Base-by-base conservation (phyloP, 2,113 vertebrate species). In the Eretmochelys imbricata region DNA sequence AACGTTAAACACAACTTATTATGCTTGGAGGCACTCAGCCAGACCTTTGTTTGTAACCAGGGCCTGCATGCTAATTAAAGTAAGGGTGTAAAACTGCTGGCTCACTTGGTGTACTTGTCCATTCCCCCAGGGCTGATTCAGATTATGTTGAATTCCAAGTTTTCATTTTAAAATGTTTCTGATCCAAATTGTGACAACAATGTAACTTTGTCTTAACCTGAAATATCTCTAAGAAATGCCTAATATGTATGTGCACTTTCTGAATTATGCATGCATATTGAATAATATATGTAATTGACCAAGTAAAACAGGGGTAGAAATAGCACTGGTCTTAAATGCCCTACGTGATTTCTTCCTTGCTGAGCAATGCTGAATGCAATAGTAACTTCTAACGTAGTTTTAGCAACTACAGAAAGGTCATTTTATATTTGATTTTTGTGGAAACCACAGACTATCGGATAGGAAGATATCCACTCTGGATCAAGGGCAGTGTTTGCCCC, bases 11-110 rank as follows among this genome's bases (percentile, higher is more conserved):
- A 57, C 35, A 49, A 29, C 5, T 31, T 16, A 5, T 22, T 24
- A 5, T 27, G 35, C 25, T 55, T 54, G 12, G 46, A 48, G 35
- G 31, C 22, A 9, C 38, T 53, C 51, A 4, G 13, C 4, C 1
- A 0, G 80, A 12, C 53, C 20, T 72, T n/a, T 24, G 6, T 10
- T 27, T 55, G 35, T 7, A 1, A 5, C 5, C 22, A 10, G 48
- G 35, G 22, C 35, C 76, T 42, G 46, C 46, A 6, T 35, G 0
- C 53, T 6, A 13, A 20, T 50, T 54, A 2, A 20, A 24, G 1
- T 38, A 78, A 54, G 12, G 1, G 31, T 9, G 5, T 12, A 11
- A 75, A 14, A 12, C 59, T 59, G 57, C 57, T 31, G 59, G 29
- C 27, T 5, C 29, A 62, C 13, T 62, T 31, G 11, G 25, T 29